Base-by-base conservation (phyloP, 2,797 vertebrate species). In the Kryptolebias ocellatus region DNA sequence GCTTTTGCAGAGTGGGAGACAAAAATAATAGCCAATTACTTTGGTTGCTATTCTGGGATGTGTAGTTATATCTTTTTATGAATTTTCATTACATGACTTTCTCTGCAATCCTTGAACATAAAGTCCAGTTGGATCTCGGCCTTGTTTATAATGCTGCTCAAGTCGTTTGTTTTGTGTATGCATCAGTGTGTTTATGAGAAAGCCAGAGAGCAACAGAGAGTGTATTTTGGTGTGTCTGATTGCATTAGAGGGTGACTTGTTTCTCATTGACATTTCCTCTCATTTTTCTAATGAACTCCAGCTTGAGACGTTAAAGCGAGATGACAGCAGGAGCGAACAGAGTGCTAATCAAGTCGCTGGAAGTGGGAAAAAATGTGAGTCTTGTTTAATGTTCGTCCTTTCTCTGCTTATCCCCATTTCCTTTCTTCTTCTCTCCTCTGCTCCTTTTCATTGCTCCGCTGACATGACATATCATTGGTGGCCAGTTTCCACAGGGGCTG, bases 271-370 rank as follows among this genome's bases (percentile, higher is more conserved):
- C 82, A 54, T 80, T 86, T 83, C 81, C 74, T 85, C 86, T 89
- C 76, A 88, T 91, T 90, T 88, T 86, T 89, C 79, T 90, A 89
- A 90, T 90, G 90, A 87, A 86, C 83, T 89, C 20, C 63, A 84
- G 81, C 77, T 74, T 83, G 80, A 90, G 91, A 92, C 51, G 44
- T 79, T 86, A 62, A 83, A 87, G 45, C 58, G 29, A 74, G 82
- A 89, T 83, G 93, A 92, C 91, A 85, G 86, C 85, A 72, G 70
- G 57, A 84, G 80, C 15, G 75, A 87, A 53, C 74, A 79, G 81
- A 86, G 87, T 49, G 64, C 82, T 87, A 83, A 87, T 92, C 84
- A 90, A 81, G 72, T 83, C 81, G 83, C 58, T 66, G 84, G 75
- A 82, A 81, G 84, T 75, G n/a, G 18, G 17, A 45, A 16, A 75